A percentile compares a stretch with the other conserved stretches of the same genome.
phyloP scores from a whole-genome alignment of 2,113 vertebrate species.

The Ptyas mucosa region DNA sequence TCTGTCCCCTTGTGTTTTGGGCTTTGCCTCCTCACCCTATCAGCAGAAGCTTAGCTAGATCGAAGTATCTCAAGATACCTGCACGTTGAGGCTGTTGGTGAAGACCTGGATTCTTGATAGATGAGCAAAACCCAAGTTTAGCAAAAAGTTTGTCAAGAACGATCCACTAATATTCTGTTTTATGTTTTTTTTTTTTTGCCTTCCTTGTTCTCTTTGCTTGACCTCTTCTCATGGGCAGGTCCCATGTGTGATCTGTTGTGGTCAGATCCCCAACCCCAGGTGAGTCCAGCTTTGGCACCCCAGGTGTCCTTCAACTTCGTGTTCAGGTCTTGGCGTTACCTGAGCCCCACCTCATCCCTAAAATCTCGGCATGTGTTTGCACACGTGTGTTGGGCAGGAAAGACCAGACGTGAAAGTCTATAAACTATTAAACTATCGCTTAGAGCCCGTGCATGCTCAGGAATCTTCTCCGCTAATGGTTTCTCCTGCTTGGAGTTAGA shows the following conservation, averaged over 20 bases:
- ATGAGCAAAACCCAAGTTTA: neutral
- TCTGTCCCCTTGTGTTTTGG: neutral
- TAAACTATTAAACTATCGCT: neutral
- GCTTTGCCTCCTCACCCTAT: neutral
- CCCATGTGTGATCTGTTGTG: constrained; percentile 92
- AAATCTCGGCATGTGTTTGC: neutral
- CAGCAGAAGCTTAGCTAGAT: neutral
- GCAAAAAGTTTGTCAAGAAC: neutral
- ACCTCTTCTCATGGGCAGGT: constrained; percentile 62
- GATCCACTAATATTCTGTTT: too few relatives aligned
- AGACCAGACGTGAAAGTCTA: neutral
- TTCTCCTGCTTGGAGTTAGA: too few relatives aligned
- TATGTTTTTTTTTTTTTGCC: too few relatives aligned
- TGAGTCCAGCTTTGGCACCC: constrained; percentile 53
- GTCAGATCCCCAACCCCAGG: constrained; percentile 91
- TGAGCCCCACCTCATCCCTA: neutral
- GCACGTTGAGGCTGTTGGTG: neutral
- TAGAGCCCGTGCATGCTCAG: too few relatives aligned
- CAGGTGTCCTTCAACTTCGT: neutral
- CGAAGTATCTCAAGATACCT: neutral
- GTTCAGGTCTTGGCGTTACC: neutral
- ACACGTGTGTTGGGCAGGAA: too few relatives aligned
- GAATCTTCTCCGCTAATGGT: too few relatives aligned
- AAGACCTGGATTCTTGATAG: neutral
- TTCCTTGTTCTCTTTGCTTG: too few relatives aligned